Base-by-base conservation (phyloP, 2,113 vertebrate species). In the Pelvicachromis taeniatus region DNA sequence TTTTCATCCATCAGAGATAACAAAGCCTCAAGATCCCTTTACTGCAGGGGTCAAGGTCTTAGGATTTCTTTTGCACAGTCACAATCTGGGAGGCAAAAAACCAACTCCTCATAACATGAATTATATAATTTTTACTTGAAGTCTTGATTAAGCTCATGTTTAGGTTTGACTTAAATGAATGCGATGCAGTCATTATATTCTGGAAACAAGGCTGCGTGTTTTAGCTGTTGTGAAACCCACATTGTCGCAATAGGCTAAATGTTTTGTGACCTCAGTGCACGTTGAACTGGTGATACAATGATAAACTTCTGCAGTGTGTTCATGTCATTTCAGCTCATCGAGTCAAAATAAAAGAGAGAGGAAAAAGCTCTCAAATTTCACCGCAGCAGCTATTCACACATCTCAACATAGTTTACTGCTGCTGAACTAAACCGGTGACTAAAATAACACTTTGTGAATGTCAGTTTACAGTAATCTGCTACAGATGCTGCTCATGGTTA, bases 221-320 rank as follows among this genome's bases (percentile, higher is more conserved):
- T 54, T 31, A 45, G 40, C 55, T 79, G 52, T 92, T 88, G 52
- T 48, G n/a, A 86, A 88, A 87, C 35, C 59, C 2, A 21, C 31
- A 19, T 5, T 92, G 45, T 82, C 1, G 5, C 77, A 89, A 77
- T 9, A 65, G n/a, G 10, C 48, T 35, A 38, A 26, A n/a, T 54
- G 33, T 58, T 84, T 40, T 13, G 4, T 70, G 79, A 68, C 73
- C 23, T 23, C 33, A 54, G 2, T 35, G 78, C 5, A 2, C 33
- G 23, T 50, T 40, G 6, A 48, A 59, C 29, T n/a, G 21, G 21
- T 65, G 38, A 86, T 80, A 52, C 6, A 29, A 26, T 3, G 10
- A 59, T 70, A 31, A 54, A 33, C 9, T 63, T n/a, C 38, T 80
- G 35, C 29, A 8, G 33, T 3, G 9, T 26, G 65, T 78, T 81